Evolutionary conservation across 2,113 vertebrate species (phyloP).

Genomic region (Colaptes auratus): DNA sequence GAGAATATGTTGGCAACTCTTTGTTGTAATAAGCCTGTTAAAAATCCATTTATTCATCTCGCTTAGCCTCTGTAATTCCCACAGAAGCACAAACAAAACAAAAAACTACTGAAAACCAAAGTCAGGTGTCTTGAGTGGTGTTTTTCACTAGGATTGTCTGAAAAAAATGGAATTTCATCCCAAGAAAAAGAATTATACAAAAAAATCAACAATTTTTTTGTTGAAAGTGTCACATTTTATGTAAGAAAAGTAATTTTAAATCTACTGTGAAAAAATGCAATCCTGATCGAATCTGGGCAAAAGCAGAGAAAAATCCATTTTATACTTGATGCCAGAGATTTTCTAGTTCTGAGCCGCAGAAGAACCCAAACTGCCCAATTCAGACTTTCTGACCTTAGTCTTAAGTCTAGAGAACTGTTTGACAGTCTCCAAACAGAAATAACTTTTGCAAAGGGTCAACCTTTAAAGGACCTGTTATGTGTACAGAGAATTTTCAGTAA

Average conservation of each 20-base stretch:
- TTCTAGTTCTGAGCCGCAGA: background rate
- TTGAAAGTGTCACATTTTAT: background rate
- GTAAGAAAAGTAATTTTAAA: background rate
- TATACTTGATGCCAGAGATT: background rate
- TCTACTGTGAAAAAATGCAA: background rate
- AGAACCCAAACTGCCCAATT: background rate
- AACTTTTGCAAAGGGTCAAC: background rate
- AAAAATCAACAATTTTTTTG: background rate
- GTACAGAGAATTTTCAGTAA: background rate
- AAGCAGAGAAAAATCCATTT: background rate
- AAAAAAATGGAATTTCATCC: background rate
- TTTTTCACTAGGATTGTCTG: background rate
- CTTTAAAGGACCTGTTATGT: background rate
- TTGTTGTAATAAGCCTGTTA: slow-evolving; percentile 14
- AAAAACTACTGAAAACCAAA: background rate
- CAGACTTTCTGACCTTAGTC: background rate
- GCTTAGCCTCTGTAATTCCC: background rate
- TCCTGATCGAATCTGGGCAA: background rate
- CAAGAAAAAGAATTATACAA: background rate
- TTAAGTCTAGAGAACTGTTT: background rate
- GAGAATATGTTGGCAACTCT: slow-evolving; percentile 19
- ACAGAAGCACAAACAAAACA: background rate
- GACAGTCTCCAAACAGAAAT: background rate
- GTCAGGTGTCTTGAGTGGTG: background rate
- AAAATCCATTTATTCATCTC: slow-evolving; percentile 38